These are phyloP conservation scores for Periplaneta americana DNA, from an alignment of 1,140 invertebrate species.

Conservation along the genomic window DNA sequence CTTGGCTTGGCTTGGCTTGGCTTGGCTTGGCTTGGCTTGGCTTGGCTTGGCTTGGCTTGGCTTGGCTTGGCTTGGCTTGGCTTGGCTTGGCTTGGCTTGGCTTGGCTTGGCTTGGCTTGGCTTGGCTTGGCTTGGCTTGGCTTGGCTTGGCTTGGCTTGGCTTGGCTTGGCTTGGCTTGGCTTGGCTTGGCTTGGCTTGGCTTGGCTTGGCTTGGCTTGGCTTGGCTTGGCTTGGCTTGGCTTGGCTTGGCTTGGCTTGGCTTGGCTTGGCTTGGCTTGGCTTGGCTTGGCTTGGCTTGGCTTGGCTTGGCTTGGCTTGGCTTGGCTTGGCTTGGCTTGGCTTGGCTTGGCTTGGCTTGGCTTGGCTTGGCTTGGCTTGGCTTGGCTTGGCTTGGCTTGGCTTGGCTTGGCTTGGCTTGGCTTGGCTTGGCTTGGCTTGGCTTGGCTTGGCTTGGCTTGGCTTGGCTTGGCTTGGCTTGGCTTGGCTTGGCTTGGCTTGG, in stretches of 20 bases:
- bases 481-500: not conserved
- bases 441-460: not conserved
- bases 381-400: conserved; percentile 18
- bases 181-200: not conserved
- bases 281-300: not conserved
- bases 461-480: not conserved
- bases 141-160: not conserved
- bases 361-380: conserved; percentile 18
- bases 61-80: not conserved
- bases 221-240: conserved; percentile 5
- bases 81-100: not conserved
- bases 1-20: conserved; percentile 18
- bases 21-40: not conserved
- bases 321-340: not conserved
- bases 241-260: conserved; percentile 2
- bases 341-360: conserved; percentile 12
- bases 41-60: not conserved
- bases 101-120: not conserved
- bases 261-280: not conserved
- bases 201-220: conserved; percentile 5
- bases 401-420: conserved; percentile 17
- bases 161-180: not conserved
- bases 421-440: conserved; percentile 13
- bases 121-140: not conserved
- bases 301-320: not conserved